Conservation (phyloP, 2,797 vertebrate species). For the Brotula barbata region DNA sequence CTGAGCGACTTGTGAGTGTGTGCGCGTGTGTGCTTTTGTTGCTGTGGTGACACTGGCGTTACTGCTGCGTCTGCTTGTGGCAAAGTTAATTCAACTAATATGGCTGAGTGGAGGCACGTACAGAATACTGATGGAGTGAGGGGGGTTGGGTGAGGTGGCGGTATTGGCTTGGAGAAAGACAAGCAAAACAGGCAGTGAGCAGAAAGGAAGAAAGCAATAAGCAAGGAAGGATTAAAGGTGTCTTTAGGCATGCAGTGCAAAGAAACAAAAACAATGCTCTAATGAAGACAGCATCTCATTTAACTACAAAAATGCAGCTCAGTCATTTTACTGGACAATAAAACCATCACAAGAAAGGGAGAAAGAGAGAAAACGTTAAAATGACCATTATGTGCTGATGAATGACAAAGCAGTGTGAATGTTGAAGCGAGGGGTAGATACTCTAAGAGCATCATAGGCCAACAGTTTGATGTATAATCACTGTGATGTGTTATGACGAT, state of each 20-base stretch:
- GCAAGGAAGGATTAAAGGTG: too few relatives aligned
- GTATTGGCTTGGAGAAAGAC: neutral
- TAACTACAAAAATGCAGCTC: neutral
- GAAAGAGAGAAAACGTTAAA: slow-evolving; percentile 33
- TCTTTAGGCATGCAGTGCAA: too few relatives aligned
- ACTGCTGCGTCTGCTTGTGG: slow-evolving; percentile 27
- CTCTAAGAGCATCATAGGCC: slow-evolving; percentile 18
- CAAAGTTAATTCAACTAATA: slow-evolving; percentile 57
- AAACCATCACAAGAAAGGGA: neutral
- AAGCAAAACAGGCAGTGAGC: neutral
- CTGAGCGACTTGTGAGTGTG: too few relatives aligned
- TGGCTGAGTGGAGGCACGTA: slow-evolving; percentile 37
- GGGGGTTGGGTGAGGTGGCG: neutral
- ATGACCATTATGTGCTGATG: slow-evolving; percentile 34
- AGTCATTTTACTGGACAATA: neutral
- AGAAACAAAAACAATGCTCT: too few relatives aligned
- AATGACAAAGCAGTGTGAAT: neutral
- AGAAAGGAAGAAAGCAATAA: too few relatives aligned
- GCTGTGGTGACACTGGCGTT: slow-evolving; percentile 32
- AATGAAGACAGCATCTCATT: too few relatives aligned
- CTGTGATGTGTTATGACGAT: slow-evolving; percentile 46
- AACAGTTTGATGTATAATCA: slow-evolving; percentile 29
- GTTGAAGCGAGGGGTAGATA: slow-evolving; percentile 27
- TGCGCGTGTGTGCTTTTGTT: slow-evolving; percentile 22
- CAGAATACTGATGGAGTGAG: slow-evolving; percentile 26